Conservation (phyloP, 2,888 invertebrate genomes). For the Ectemnius cavifrons region DNA sequence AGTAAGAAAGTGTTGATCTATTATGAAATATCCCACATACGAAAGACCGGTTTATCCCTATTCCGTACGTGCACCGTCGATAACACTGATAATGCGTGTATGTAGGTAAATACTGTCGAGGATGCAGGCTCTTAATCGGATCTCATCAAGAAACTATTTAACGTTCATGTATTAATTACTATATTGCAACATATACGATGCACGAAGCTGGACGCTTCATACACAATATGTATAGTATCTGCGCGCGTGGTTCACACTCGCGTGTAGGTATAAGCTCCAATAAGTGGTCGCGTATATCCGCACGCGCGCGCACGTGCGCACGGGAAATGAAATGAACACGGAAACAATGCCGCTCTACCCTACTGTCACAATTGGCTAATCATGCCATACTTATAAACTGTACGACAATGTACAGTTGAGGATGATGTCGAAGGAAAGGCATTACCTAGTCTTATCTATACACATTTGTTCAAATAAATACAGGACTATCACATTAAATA, state of each 20-base stretch:
- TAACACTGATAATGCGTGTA: constrained; percentile 7
- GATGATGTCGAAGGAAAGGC: constrained; percentile 34
- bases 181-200: constrained; percentile 43
- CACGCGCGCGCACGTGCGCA: neutral
- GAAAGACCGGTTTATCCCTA: neutral
- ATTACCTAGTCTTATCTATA: constrained; percentile 59
- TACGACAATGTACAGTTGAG: constrained; percentile 61
- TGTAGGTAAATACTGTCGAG: constrained; percentile 15
- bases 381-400: constrained; percentile 59
- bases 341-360: constrained; percentile 38
- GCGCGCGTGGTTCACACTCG: neutral
- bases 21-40: constrained; percentile 9
- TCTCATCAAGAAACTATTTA: constrained; percentile 45
- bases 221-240: constrained; percentile 29
- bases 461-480: constrained; percentile 73
- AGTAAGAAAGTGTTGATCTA: neutral
- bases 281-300: constrained; percentile 13
- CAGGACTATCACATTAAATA: constrained; percentile 70
- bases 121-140: constrained; percentile 47
- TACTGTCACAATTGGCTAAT: constrained; percentile 56
- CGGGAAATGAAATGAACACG: constrained; percentile 36
- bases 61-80: constrained; percentile 2
- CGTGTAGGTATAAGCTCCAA: constrained; percentile 16
- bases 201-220: constrained; percentile 23
- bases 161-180: constrained; percentile 32